Percentiles rank a stretch among this genome's conserved stretches.
phyloP scores from a whole-genome alignment of 1,140 invertebrate genomes.

The Macrotrachela quadricornifera region DNA sequence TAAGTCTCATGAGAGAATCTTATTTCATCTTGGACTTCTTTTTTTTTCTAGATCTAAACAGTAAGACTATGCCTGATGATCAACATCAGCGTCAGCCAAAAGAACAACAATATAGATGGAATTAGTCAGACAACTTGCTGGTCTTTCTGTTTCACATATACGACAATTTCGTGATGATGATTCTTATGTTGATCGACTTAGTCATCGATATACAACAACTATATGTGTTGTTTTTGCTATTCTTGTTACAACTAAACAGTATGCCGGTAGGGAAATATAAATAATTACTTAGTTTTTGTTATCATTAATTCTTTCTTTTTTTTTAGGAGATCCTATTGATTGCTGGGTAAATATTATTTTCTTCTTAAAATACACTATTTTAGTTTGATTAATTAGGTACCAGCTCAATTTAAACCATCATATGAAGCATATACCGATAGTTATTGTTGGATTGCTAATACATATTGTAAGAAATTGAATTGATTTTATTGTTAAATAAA shows the following conservation, averaged over 20 bases:
- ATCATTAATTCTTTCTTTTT: too few relatives aligned
- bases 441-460: constrained; percentile 10
- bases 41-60: too few relatives aligned
- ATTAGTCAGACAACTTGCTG: background rate
- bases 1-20: too few relatives aligned
- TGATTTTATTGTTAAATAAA: too few relatives aligned
- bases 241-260: constrained; percentile 35
- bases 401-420: constrained; percentile 6
- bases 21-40: too few relatives aligned
- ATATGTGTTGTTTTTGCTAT: constrained; percentile 33
- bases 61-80: too few relatives aligned
- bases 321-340: too few relatives aligned
- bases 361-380: background rate
- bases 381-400: background rate
- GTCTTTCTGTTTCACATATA: background rate
- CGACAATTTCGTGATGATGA: constrained; percentile 24
- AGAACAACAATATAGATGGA: background rate
- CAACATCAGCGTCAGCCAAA: background rate
- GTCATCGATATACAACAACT: constrained; percentile 34
- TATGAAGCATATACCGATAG: constrained; percentile 9
- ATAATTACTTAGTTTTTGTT: too few relatives aligned
- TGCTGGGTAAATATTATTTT: background rate
- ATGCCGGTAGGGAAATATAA: constrained; percentile 34
- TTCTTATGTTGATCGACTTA: constrained; percentile 35
- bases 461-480: constrained; percentile 9